Evolutionary conservation across 2,797 vertebrate species (phyloP), one percentile per base, ranked within the genome.

Genomic region (Menidia menidia): DNA sequence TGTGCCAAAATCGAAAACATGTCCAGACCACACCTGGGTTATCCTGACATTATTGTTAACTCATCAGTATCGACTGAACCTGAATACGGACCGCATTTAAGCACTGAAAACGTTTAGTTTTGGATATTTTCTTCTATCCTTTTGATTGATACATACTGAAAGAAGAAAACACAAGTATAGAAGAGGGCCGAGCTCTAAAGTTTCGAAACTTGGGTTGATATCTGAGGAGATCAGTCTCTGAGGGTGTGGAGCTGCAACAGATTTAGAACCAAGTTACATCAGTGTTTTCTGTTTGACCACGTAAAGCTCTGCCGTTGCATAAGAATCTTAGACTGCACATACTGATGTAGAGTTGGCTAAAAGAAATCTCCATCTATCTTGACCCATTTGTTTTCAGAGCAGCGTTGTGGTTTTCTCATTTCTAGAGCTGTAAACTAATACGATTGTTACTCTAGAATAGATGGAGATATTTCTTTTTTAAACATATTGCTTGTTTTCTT

Each of bases 1-100:
- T 59, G 45, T 79, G 72, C 67, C 72, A 71, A 71, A 76, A 55
- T 31, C 62, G 54, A 56, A 60, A 77, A 53, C 60, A 56, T 70
- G 30, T 65, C 4, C 14, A 47, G n/a, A 60, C 60, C 11, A 62
- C 43, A 30, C 4, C 69, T 74, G 7, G 52, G 13, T 35, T 9
- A 32, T 19, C 7, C 15, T 15, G 31, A 15, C 44, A 16, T 14
- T 0, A 18, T 41, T 62, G 35, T 56, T 35, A 25, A 44, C 1
- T 60, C 12, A 43, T 31, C 16, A 42, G 35, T 8, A 9, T 59
- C 6, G 3, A 18, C 8, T 53, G 5, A 64, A 12, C 10, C 4
- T 13, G 13, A 31, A 2, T 31, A 53, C 51, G 19, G 6, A 52
- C 11, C 50, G 13, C 12, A 31, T 52, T 6, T 13, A 52, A 52